Conservation (phyloP, 2,113 vertebrate species). For the Phylloscopus whistleri region DNA sequence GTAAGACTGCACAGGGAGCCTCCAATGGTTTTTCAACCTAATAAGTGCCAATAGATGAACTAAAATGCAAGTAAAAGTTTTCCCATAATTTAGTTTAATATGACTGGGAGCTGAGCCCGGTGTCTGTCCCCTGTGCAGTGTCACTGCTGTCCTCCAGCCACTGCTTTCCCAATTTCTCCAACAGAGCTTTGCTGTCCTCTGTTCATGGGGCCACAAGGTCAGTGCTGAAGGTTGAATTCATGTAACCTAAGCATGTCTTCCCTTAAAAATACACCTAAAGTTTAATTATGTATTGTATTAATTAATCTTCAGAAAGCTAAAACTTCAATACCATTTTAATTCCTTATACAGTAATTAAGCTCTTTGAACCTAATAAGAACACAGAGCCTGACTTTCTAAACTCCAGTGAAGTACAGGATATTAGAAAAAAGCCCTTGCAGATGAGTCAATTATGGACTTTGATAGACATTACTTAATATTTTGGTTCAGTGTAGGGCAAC, state of each 20-base stretch:
- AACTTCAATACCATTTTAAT: slow-evolving; percentile 12
- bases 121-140: not conserved
- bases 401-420: not conserved
- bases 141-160: not conserved
- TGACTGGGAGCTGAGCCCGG: not conserved
- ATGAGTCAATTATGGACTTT: slow-evolving; percentile 22
- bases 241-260: not conserved
- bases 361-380: slow-evolving; percentile 28
- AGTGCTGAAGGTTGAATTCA: not conserved
- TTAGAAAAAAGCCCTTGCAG: slow-evolving; percentile 21
- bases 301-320: slow-evolving; percentile 31
- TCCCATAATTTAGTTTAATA: not conserved
- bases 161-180: not conserved
- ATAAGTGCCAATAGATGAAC: not conserved
- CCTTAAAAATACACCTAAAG: not conserved
- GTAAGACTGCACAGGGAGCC: too few species aligned
- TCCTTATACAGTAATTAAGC: slow-evolving; percentile 40
- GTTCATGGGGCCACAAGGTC: not conserved
- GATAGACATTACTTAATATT: not conserved
- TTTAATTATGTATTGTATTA: slow-evolving; percentile 7
- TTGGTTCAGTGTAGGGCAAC: not conserved
- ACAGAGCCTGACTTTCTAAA: slow-evolving; percentile 29
- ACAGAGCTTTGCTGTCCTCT: not conserved
- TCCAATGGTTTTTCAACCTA: not conserved
- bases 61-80: not conserved